Percentiles rank a stretch among this genome's conserved stretches.
These are phyloP conservation scores for Palythoa caribaeorum DNA, from an alignment of 92 coral and sea anemone genomes.

Conservation along the genomic window DNA sequence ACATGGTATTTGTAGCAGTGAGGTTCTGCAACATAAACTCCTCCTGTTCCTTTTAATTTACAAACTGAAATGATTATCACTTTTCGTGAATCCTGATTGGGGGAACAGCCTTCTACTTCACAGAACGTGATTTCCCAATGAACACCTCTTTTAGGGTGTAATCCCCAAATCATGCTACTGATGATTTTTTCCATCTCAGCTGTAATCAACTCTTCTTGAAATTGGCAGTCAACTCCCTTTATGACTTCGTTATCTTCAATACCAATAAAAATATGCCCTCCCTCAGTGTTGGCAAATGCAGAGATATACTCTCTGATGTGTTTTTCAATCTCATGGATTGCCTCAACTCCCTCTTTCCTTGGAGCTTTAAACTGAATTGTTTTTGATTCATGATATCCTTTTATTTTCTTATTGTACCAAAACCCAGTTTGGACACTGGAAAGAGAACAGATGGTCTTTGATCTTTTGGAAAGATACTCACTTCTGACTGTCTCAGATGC, in stretches of 20 bases:
- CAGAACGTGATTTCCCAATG: slow-evolving; percentile 5
- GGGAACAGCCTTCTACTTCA: not conserved
- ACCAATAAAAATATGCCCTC: slow-evolving; percentile 19
- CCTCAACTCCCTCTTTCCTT: too few relatives aligned
- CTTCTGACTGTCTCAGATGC: not conserved
- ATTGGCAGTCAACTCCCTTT: not conserved
- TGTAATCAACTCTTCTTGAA: not conserved
- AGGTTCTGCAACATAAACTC: slow-evolving; percentile 23
- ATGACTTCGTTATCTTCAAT: slow-evolving; percentile 1
- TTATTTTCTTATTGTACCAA: too few relatives aligned
- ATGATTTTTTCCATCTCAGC: not conserved
- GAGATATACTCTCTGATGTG: not conserved
- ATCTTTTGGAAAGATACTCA: too few relatives aligned
- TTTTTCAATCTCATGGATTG: too few relatives aligned
- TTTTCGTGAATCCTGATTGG: not conserved
- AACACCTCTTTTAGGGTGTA: not conserved
- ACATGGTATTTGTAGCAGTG: not conserved
- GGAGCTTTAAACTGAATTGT: too few relatives aligned
- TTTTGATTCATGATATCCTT: too few relatives aligned
- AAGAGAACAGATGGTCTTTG: too few relatives aligned
- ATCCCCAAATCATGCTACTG: not conserved
- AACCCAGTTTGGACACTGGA: too few relatives aligned
- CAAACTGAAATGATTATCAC: slow-evolving; percentile 24
- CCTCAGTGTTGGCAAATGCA: slow-evolving; percentile 34
- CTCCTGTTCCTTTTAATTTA: not conserved